Percentiles rank a stretch among this genome's conserved stretches.
Conservation (phyloP, 2,113 vertebrate genomes). For the Scytalopus superciliaris region DNA sequence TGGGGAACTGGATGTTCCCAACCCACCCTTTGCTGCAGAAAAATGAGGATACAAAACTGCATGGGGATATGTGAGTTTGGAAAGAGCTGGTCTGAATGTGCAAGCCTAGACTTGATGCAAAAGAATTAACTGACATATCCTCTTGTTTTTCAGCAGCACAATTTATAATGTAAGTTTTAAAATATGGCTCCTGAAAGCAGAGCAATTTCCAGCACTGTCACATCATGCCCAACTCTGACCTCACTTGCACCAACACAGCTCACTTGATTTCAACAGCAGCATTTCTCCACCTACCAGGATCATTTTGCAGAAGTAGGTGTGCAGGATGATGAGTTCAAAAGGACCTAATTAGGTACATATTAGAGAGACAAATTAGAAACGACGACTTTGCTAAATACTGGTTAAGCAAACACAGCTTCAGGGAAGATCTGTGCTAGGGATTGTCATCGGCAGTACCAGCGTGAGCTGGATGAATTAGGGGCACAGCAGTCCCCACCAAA, state of each 20-base stretch:
- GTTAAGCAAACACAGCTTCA: conserved; percentile 31
- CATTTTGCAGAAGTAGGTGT: conserved; percentile 7
- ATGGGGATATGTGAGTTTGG: neutral
- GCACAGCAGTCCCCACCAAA: neutral
- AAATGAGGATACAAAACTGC: neutral
- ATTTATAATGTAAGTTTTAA: neutral
- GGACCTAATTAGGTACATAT: conserved; percentile 44
- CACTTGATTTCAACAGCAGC: neutral
- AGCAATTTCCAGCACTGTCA: neutral
- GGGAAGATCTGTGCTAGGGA: neutral
- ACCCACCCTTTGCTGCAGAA: neutral
- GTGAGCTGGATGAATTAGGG: conserved; percentile 1
- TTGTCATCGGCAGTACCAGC: neutral
- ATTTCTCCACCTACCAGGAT: conserved; percentile 1
- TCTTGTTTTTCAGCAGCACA: neutral
- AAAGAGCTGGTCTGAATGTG: neutral
- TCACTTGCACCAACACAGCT: neutral
- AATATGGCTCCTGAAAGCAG: neutral
- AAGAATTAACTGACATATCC: neutral
- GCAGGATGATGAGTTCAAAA: conserved; percentile 18
- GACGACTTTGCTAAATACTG: neutral
- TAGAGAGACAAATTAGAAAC: conserved; percentile 48
- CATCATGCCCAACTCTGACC: neutral
- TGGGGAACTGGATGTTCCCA: conserved; percentile 40
- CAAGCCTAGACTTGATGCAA: neutral